Evolutionary conservation across 2,888 invertebrate genomes (phyloP), one percentile per base, ranked within the genome.

Genomic region (Andrena flavipes): DNA sequence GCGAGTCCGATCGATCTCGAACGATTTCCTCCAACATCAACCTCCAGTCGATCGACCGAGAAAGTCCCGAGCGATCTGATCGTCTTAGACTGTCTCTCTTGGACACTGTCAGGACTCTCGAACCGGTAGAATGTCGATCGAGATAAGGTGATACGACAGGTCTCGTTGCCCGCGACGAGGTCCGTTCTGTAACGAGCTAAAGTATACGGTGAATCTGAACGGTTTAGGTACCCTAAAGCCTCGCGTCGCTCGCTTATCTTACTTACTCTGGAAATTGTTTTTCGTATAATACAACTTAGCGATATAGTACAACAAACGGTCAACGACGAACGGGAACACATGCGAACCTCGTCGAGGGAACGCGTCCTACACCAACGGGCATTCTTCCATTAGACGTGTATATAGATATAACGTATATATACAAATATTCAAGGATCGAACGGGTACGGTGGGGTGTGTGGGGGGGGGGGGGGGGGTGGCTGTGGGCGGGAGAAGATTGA

Each of bases 361-460:
- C 76, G 59, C 23, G 59, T 30, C 68, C 64, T 59, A 65, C 56
- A 51, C 74, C 74, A 75, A 75, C 49, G 73, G 60, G 60, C 64
- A 68, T 56, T 51, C 23, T 29, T 73, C 70, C 8, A 56, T 20
- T 33, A 65, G 67, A 60, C 63, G 63, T 48, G 35, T 80, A 49
- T 60, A 59, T 68, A 68, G 64, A 63, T 87, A 16, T 42, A 85
- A 71, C 51, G 60, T 87, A 8, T 23, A 85, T 85, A 84, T 72
- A 87, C 86, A 87, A 82, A 87, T 87, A 87, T 83, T 59, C 59
- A 72, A 76, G 84, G 77, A 75, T 80, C 72, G 64, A 84, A 69
- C 49, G 59, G 62, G 42, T 48, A n/a, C 20, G n/a, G 49, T 60
- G 20, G 7, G 48, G 16, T 13, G 42, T 10, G n/a, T n/a, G n/a